Evolutionary conservation across 2,888 invertebrate species (phyloP), one percentile per base, ranked within the genome.

Genomic region (Calephelis perditalis): DNA sequence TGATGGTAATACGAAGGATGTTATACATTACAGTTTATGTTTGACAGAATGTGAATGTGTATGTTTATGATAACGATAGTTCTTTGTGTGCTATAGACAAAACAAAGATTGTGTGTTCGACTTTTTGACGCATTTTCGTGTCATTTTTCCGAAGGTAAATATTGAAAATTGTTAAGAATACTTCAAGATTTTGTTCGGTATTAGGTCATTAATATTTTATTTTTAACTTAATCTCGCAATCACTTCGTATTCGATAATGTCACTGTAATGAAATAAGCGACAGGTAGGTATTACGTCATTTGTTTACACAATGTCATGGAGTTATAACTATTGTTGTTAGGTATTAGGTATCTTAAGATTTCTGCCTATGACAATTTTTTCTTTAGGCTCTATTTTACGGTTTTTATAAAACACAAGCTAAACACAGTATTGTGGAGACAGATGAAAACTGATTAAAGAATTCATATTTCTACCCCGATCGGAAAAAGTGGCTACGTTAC

Each of bases 1-100:
- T 52, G 52, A 52, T 52, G 15, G 35, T 11, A 52, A 52, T 8
- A 52, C 52, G 52, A 52, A 10, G 52, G 52, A 52, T 52, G 35
- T 49, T 49, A 26, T 49, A 26, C 49, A 49, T 40, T 40, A 40
- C 40, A 49, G 49, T 49, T 49, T 15, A 8, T 9, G 9, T 10
- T 49, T 49, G 9, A 49, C 15, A 15, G 10, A 26, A 49, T 49
- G 49, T 26, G 49, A 15, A 44, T 57, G 49, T 15, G 57, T 57
- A 8, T 57, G 26, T 57, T 44, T 15, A 45, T 57, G 36, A 36
- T 35, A 46, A 45, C 9, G 35, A 55, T 55, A 40, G 36, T 56
- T 12, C 11, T 9, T 40, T 40, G 35, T 15, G 57, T 43, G n/a
- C 11, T 45, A 57, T n/a, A 35, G 10, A 35, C 11, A 44, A 45